phyloP scores from a whole-genome alignment of 1,140 invertebrate genomes.

The Scaptomyza hsui region DNA sequence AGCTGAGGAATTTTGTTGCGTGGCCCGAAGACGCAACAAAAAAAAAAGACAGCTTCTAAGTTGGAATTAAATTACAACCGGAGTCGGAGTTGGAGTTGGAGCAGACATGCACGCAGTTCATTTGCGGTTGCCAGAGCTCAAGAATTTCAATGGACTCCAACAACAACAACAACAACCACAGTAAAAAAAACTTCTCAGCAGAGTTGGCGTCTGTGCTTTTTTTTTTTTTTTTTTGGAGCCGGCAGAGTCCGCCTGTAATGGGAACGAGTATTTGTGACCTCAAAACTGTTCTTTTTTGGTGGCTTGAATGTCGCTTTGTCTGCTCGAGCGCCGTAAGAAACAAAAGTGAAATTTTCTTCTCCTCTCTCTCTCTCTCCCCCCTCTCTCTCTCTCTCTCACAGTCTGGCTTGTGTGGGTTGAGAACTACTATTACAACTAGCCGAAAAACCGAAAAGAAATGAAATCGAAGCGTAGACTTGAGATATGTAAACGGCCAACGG shows the following conservation, averaged over 20 bases:
- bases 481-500: constrained; percentile 39
- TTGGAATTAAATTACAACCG: constrained; percentile 71
- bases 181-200: constrained; percentile 30
- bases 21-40: constrained; percentile 18
- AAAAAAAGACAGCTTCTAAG: constrained; percentile 70
- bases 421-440: constrained; percentile 47
- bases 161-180: constrained; percentile 30
- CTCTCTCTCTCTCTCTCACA: no score
- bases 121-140: constrained; percentile 59
- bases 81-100: background rate
- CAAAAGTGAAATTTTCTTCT: constrained; percentile 72
- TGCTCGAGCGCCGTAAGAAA: constrained; percentile 49
- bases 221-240: constrained; percentile 9
- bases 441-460: constrained; percentile 30
- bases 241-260: constrained; percentile 40
- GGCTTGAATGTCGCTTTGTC: constrained; percentile 74
- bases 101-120: constrained; percentile 55
- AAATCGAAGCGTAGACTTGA: constrained; percentile 46
- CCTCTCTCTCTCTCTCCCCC: no score
- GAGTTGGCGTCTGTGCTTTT: background rate
- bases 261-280: constrained; percentile 72
- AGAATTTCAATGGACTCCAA: constrained; percentile 72
- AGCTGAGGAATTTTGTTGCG: constrained; percentile 36
- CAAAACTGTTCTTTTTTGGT: constrained; percentile 67
- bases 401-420: constrained; percentile 53